Evolutionary conservation across 2,888 invertebrate species (phyloP), one percentile per base, ranked within the genome.

Genomic region (Busseola fusca): DNA sequence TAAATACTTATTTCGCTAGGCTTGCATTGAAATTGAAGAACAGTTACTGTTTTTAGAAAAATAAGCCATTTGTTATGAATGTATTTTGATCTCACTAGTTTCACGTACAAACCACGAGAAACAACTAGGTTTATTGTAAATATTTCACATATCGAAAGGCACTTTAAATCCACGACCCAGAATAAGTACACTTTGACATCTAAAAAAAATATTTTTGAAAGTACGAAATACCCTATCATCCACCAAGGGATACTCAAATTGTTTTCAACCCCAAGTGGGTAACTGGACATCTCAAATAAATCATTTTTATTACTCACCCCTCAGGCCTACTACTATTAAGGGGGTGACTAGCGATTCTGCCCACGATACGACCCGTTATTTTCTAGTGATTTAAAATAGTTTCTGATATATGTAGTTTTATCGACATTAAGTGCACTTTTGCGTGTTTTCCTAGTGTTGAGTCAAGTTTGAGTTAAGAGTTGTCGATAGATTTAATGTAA

Each of bases 271-370:
- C 94, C 91, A 90, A 92, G 90, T 91, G 87, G 89, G 85, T 54
- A 69, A 60, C 90, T 93, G 94, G 94, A 93, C 94, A 93, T 93
- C 89, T 90, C 89, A 88, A 88, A 94, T 95, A 95, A 95, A 95
- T 95, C 94, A 95, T 94, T 94, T 94, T 94, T 95, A 93, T 93
- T 92, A 92, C 91, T 87, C 87, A 87, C 89, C 88, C 89, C 90
- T 86, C 83, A 77, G 75, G 78, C 87, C 90, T 80, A 69, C 87
- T 86, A 86, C 87, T 86, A 86, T 86, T 84, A 87, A 80, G 89
- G 91, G 90, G 90, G 90, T 93, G 92, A 92, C 91, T 89, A 82
- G 91, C 91, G 87, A 89, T 91, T 91, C 89, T 82, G 81, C 80
- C 87, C 86, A 83, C 86, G 88, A 85, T 88, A 87, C 82, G 60